Conservation (phyloP, 2,888 invertebrate genomes). For the Ectobius pallidus region DNA sequence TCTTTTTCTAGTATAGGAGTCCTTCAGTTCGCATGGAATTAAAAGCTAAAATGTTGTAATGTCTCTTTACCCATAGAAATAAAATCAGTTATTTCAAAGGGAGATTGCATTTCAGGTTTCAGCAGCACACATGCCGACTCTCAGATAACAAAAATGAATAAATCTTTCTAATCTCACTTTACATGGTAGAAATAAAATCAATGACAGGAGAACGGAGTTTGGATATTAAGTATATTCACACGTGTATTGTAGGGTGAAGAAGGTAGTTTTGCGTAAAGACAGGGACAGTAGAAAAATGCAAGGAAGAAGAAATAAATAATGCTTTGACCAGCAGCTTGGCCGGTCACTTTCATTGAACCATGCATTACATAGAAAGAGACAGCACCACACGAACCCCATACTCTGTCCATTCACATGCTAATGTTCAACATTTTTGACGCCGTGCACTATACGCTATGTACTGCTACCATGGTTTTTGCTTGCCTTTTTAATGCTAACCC, state of each 20-base stretch:
- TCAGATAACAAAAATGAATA: too few species aligned
- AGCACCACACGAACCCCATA: neutral
- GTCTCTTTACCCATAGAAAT: too few species aligned
- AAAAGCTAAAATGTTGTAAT: neutral
- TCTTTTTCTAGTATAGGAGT: too few species aligned
- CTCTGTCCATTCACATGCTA: conserved; percentile 7
- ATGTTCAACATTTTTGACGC: neutral
- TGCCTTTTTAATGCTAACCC: conserved; percentile 12
- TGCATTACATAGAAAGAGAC: conserved; percentile 5
- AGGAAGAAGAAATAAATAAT: neutral
- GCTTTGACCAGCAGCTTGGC: conserved; percentile 21
- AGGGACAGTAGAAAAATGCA: neutral
- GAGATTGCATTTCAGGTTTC: too few species aligned
- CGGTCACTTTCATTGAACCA: conserved; percentile 16
- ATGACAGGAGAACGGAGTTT: neutral
- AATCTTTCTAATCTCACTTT: too few species aligned
- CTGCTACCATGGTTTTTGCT: conserved; percentile 1
- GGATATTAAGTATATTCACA: neutral
- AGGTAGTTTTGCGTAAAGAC: neutral
- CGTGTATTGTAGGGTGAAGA: neutral
- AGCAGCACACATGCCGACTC: too few species aligned
- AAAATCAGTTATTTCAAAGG: too few species aligned
- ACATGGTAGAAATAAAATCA: neutral
- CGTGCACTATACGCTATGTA: neutral
- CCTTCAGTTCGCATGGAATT: too few species aligned